Conservation (phyloP, 2,797 vertebrate species). For the Cygnus olor region DNA sequence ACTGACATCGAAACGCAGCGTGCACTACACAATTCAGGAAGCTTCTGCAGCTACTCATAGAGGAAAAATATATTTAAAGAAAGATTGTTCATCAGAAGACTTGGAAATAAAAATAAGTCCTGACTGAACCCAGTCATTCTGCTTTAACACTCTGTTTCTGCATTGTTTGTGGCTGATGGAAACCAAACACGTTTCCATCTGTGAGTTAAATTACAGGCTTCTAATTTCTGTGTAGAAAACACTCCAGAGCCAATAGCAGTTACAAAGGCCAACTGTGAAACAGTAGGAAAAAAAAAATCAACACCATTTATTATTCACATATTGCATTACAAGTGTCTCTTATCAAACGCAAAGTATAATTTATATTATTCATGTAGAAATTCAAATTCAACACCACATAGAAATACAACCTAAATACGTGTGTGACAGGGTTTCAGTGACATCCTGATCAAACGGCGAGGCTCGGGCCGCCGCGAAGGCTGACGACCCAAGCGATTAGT, state of each 20-base stretch:
- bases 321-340: conserved; percentile 76
- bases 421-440: conserved; percentile 63
- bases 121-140: not conserved
- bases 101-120: not conserved
- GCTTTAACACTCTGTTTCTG: conserved; percentile 28
- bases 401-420: conserved; percentile 58
- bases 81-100: conserved; percentile 22
- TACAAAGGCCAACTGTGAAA: conserved; percentile 83
- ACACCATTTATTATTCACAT: conserved; percentile 85
- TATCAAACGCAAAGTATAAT: conserved; percentile 72
- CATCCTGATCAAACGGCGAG: conserved; percentile 57
- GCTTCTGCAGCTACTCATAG: conserved; percentile 1
- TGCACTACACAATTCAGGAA: not conserved
- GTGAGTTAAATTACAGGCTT: conserved; percentile 52
- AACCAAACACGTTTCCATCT: not conserved
- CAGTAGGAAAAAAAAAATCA: conserved; percentile 73
- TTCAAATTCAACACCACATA: conserved; percentile 65
- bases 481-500: conserved; percentile 24
- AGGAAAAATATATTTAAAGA: conserved; percentile 38
- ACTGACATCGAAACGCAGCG: accelerated
- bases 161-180: not conserved
- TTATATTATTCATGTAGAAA: conserved; percentile 78
- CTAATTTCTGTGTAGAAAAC: conserved; percentile 41
- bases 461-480: not conserved
- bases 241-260: conserved; percentile 50